Evolutionary conservation across 2,797 vertebrate species (phyloP).

Genomic region (Melanogrammus aeglefinus): DNA sequence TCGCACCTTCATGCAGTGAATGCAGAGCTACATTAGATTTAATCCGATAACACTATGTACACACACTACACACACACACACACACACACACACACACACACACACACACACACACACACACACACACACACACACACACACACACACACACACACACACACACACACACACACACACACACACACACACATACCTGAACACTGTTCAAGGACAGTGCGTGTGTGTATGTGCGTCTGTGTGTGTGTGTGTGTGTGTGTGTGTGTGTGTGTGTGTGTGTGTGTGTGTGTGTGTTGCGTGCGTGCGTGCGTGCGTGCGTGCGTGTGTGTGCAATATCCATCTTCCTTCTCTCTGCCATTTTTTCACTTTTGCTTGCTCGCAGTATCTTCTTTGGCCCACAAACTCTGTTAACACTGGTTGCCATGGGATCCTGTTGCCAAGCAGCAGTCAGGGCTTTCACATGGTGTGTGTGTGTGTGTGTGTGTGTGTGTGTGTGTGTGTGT

Average conservation of each 20-base stretch:
- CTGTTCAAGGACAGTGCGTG: not conserved
- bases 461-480: conserved; percentile 26
- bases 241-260: no score
- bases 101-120: not conserved
- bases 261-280: no score
- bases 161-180: no score
- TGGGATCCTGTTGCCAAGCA: conserved; percentile 75
- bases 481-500: no score
- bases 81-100: not conserved
- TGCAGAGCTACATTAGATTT: not conserved
- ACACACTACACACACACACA: not conserved
- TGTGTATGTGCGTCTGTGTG: not conserved
- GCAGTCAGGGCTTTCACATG: conserved; percentile 52
- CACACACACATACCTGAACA: not conserved
- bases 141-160: not conserved
- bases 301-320: no score
- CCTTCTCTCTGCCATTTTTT: not conserved
- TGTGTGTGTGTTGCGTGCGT: no score
- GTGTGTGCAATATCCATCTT: not conserved
- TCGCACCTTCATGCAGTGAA: not conserved
- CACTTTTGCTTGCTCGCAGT: not conserved
- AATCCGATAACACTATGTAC: not conserved
- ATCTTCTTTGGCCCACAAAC: conserved; percentile 37
- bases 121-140: not conserved
- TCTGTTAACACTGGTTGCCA: conserved; percentile 71